phyloP scores from a whole-genome alignment of 2,797 vertebrate genomes.

The Sebastes hubbsi region DNA sequence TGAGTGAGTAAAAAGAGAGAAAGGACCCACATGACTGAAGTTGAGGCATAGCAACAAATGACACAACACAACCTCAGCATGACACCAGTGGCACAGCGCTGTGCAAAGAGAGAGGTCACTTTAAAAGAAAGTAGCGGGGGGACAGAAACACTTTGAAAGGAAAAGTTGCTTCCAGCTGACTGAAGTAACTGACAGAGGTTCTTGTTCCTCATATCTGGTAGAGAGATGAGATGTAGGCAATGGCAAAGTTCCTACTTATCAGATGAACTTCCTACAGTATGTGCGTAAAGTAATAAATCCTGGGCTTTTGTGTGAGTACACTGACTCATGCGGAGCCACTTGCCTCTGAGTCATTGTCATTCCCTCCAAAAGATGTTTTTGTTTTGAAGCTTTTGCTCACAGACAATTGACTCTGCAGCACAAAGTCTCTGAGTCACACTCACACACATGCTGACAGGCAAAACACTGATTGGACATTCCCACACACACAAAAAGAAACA shows the following conservation, averaged over 20 bases:
- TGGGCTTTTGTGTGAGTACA: constrained; percentile 2
- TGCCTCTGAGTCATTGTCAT: constrained; percentile 11
- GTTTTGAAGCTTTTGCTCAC: constrained; percentile 4
- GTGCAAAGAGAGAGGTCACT: constrained; percentile 55
- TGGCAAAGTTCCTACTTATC: not conserved
- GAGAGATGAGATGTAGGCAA: not conserved
- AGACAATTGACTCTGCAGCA: constrained; percentile 16
- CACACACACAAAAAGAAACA: not conserved
- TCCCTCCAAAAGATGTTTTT: constrained; percentile 1
- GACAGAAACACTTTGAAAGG: constrained; percentile 24
- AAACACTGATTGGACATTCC: not conserved
- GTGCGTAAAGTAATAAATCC: constrained; percentile 22
- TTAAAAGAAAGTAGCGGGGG: not conserved
- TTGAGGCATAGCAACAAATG: constrained; percentile 76
- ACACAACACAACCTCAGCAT: constrained; percentile 69
- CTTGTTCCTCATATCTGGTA: not conserved
- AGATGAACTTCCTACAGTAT: not conserved
- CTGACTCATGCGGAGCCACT: constrained; percentile 5
- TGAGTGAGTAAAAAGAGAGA: constrained; percentile 43
- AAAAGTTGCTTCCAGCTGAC: constrained; percentile 38
- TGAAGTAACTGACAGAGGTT: constrained; percentile 15
- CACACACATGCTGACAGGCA: not conserved
- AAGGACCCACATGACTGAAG: constrained; percentile 70
- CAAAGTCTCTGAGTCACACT: constrained; percentile 20
- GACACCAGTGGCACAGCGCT: constrained; percentile 59